Evolutionary conservation across 2,888 invertebrate species (phyloP), one percentile per base, ranked within the genome.

Genomic region (Oasisia sp.): DNA sequence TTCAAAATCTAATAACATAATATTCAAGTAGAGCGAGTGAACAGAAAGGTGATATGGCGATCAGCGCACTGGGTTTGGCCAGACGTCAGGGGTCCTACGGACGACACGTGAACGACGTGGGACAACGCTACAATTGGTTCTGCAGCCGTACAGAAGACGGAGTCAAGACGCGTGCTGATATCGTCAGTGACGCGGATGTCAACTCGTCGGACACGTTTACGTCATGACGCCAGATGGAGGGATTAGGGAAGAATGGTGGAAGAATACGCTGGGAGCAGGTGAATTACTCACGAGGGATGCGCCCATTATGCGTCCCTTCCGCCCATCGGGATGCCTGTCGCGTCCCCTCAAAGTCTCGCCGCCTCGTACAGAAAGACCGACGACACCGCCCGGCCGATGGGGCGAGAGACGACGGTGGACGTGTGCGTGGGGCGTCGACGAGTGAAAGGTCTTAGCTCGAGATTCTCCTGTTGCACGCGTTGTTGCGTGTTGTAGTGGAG

Each of bases 251-350:
- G 74, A 74, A 74, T 74, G 27, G 7, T 27, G n/a, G 74, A 74
- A 74, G 74, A 74, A 74, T 74, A 74, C n/a, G 74, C 7, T 50
- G 74, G n/a, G 74, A 74, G n/a, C 74, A n/a, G n/a, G n/a, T 74
- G 74, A 74, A 74, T 74, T 74, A 74, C 74, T 74, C 27, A 74
- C 74, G 74, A 74, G 74, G 74, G 74, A 74, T 74, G 74, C 74
- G 74, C 74, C 74, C 74, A 27, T 74, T 74, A 74, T 74, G 19
- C 74, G 19, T 74, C 27, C 74, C 27, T 19, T 74, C 74, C 74
- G 74, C 74, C 74, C 74, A 74, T 74, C n/a, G 27, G 1, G 74
- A 74, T 19, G 74, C 27, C 74, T 74, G 74, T 74, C 74, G n/a
- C 27, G 27, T 74, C 74, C 19, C 14, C 74, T 74, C 74, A 74